Conservation (phyloP, 2,113 vertebrate species). For the Sinocyclocheilus maitianheensis region DNA sequence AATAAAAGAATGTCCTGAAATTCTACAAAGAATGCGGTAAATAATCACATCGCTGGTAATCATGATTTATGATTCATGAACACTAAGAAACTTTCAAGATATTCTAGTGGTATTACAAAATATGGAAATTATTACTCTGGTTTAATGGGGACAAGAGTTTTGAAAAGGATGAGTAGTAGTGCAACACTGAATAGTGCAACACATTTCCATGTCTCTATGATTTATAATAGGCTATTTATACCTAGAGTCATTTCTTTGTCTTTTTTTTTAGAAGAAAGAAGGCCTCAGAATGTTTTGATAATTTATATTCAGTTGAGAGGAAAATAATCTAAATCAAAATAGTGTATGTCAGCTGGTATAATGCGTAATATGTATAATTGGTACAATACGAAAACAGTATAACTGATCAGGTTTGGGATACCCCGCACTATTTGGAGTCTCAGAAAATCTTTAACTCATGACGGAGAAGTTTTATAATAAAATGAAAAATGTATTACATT, state of each 20-base stretch:
- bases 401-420: neutral
- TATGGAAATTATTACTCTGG: neutral
- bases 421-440: neutral
- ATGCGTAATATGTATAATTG: neutral
- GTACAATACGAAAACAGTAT: neutral
- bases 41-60: neutral
- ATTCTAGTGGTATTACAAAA: neutral
- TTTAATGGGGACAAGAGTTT: neutral
- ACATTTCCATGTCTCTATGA: neutral
- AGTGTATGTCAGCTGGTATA: neutral
- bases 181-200: neutral
- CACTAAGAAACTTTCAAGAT: neutral
- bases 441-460: neutral
- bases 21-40: neutral
- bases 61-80: neutral
- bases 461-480: neutral
- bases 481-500: neutral
- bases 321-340: conserved; percentile 1
- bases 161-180: neutral
- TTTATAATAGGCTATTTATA: neutral
- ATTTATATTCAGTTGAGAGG: neutral
- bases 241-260: neutral
- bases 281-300: neutral
- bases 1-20: neutral
- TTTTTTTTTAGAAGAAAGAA: neutral